Percentiles rank a stretch among this genome's conserved stretches.
These are phyloP conservation scores for Monochamus alternatus DNA, from an alignment of 2,888 invertebrate genomes.

Conservation along the genomic window DNA sequence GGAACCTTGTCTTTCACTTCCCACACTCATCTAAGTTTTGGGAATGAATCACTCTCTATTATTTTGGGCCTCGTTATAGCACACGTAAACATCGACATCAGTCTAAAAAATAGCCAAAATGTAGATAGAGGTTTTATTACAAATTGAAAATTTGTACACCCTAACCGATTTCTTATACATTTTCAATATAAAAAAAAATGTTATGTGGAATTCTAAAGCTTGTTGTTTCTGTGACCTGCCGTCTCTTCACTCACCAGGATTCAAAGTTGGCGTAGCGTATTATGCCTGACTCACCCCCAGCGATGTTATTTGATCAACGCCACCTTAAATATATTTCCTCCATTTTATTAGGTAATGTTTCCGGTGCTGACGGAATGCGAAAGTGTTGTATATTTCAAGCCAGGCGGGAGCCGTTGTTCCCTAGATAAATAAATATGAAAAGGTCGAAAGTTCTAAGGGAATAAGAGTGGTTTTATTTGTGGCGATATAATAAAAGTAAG, in stretches of 20 bases:
- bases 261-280: not conserved
- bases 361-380: slow-evolving; percentile 17
- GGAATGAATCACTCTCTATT: too few relatives aligned
- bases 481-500: slow-evolving; percentile 30
- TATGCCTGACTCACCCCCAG: not conserved
- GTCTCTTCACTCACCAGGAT: not conserved
- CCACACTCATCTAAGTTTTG: too few relatives aligned
- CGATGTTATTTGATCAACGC: not conserved
- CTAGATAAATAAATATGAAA: slow-evolving; percentile 34
- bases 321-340: slow-evolving; percentile 20
- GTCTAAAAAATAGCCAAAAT: too few relatives aligned
- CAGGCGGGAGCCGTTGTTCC: slow-evolving; percentile 14
- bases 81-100: too few relatives aligned
- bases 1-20: too few relatives aligned
- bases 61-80: too few relatives aligned
- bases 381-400: slow-evolving; percentile 14
- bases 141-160: too few relatives aligned
- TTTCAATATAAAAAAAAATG: too few relatives aligned
- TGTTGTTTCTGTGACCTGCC: too few relatives aligned
- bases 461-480: slow-evolving; percentile 28
- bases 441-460: slow-evolving; percentile 25
- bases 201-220: too few relatives aligned
- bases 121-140: too few relatives aligned
- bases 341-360: slow-evolving; percentile 10
- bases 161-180: too few relatives aligned